These are phyloP conservation scores for Atrichornis clamosus DNA, from an alignment of 2,113 vertebrate species.

Conservation along the genomic window DNA sequence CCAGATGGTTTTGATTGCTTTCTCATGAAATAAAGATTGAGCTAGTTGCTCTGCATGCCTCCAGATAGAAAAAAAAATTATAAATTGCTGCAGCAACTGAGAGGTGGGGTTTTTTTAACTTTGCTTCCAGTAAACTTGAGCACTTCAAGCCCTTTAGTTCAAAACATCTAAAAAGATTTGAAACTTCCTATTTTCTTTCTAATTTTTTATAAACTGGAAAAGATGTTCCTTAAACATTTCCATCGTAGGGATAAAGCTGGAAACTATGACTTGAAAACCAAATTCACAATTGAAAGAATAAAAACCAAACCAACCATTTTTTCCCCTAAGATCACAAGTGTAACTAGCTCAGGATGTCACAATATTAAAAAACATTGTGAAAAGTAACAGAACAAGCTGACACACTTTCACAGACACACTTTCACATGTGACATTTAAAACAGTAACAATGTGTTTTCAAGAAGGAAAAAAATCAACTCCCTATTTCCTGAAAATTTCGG, in stretches of 20 bases:
- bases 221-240: background rate
- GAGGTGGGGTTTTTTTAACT: background rate
- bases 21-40: background rate
- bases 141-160: background rate
- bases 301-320: background rate
- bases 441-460: background rate
- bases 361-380: conserved; percentile 54
- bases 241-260: background rate
- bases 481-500: background rate
- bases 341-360: conserved; percentile 26
- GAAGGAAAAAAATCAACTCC: background rate
- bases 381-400: conserved; percentile 50
- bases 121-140: background rate
- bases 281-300: background rate
- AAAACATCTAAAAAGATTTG: background rate
- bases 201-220: background rate
- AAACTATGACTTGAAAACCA: background rate
- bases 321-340: background rate
- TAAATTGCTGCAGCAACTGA: background rate
- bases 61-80: background rate
- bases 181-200: background rate
- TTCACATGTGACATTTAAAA: conserved; percentile 22
- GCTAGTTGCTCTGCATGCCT: background rate
- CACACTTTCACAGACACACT: conserved; percentile 53
- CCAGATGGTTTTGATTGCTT: background rate